Evolutionary conservation across 2,113 vertebrate genomes (phyloP).

Genomic region (Gasterosteus aculeatus): DNA sequence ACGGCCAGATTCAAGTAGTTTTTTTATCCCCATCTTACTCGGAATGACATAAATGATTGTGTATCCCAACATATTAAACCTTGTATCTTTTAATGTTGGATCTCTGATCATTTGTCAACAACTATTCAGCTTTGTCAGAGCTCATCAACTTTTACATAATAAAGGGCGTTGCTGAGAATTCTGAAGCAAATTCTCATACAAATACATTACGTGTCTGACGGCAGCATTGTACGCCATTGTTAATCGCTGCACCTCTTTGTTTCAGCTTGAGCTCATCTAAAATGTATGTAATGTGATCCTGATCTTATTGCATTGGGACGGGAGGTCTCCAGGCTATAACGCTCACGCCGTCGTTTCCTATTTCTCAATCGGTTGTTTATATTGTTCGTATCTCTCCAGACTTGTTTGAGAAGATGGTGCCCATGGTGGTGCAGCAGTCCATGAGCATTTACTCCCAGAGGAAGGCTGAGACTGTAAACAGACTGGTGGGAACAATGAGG

Average conservation of each 20-base stretch:
- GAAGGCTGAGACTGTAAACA: constrained; percentile 92
- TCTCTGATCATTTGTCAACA: no score
- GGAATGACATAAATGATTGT: neutral
- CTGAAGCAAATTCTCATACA: neutral
- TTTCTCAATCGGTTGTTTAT: constrained; percentile 2
- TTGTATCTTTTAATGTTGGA: neutral
- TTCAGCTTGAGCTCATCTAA: neutral
- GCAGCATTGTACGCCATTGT: neutral
- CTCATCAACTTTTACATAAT: neutral
- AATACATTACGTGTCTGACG: neutral
- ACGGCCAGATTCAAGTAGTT: neutral
- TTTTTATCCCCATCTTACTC: neutral
- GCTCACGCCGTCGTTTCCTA: neutral
- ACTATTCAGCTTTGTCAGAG: no score
- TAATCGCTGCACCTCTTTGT: neutral
- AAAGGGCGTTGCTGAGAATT: neutral
- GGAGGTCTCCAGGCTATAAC: neutral
- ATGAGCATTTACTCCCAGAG: constrained; percentile 90
- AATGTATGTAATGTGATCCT: neutral
- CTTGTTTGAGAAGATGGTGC: constrained; percentile 99
- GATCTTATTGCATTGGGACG: neutral
- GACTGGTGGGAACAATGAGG: constrained; percentile 93
- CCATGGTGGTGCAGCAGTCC: constrained; percentile 93
- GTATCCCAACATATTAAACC: neutral
- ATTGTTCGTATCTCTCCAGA: constrained; percentile 74